Conservation (phyloP, 2,888 invertebrate genomes). For the Cyrtodaria siliqua region DNA sequence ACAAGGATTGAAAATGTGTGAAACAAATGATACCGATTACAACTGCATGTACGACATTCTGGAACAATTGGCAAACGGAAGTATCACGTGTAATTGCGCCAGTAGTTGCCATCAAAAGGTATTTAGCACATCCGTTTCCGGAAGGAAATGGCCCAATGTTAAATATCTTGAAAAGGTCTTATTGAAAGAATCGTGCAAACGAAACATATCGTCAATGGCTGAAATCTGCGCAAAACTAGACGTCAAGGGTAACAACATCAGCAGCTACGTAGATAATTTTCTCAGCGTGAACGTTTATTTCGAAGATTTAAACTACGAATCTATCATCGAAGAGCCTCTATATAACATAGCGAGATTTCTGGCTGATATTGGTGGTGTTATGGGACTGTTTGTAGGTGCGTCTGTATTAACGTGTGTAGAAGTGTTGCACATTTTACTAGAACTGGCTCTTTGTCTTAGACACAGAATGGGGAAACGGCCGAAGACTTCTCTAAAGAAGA, state of each 20-base stretch:
- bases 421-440: slow-evolving; percentile 60
- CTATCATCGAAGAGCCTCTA: slow-evolving; percentile 16
- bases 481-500: too few species aligned
- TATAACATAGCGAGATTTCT: slow-evolving; percentile 49
- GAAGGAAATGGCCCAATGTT: slow-evolving; percentile 15
- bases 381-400: slow-evolving; percentile 63
- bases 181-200: slow-evolving; percentile 5
- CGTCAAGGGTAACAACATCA: background rate
- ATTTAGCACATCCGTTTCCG: slow-evolving; percentile 3
- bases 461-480: too few species aligned
- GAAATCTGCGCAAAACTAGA: background rate
- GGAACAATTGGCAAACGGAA: background rate
- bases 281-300: slow-evolving; percentile 29
- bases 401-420: slow-evolving; percentile 63
- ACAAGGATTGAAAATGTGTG: too few species aligned
- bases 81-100: background rate
- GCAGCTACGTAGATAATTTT: slow-evolving; percentile 10
- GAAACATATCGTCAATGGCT: slow-evolving; percentile 11
- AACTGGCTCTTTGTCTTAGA: slow-evolving; percentile 42
- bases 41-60: background rate
- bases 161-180: slow-evolving; percentile 5
- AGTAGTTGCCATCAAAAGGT: slow-evolving; percentile 1
- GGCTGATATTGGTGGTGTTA: slow-evolving; percentile 65
- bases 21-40: too few species aligned
- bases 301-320: slow-evolving; percentile 27